Evolutionary conservation across 2,113 vertebrate species (phyloP).

Genomic region (Melanerpes formicivorus): DNA sequence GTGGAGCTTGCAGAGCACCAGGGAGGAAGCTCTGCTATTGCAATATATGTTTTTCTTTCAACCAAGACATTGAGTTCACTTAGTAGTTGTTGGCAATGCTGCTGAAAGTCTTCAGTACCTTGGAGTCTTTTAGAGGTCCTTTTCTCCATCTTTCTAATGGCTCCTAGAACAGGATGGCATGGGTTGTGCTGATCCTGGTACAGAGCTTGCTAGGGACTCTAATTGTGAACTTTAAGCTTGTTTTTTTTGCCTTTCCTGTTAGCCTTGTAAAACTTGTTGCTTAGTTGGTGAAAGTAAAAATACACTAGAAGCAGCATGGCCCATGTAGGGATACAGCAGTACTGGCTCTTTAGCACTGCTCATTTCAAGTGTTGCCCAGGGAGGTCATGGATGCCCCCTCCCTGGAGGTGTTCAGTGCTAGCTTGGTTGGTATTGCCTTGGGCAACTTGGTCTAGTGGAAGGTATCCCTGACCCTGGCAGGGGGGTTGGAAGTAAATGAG

Average conservation of each 20-base stretch:
- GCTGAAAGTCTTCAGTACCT: neutral
- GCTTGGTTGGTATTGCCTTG: too few species aligned
- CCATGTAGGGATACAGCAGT: accelerated
- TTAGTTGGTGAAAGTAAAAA: neutral
- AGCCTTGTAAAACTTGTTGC: neutral
- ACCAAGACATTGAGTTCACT: neutral
- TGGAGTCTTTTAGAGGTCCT: neutral
- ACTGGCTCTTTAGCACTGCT: neutral
- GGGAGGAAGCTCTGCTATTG: neutral
- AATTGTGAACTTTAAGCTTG: neutral
- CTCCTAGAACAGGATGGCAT: neutral
- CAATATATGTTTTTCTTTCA: neutral
- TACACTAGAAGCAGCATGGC: neutral
- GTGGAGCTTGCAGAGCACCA: neutral
- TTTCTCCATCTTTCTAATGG: neutral
- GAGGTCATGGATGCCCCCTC: too few species aligned
- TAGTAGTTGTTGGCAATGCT: neutral
- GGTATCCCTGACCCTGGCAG: too few species aligned
- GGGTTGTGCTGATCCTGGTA: neutral
- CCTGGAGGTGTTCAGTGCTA: too few species aligned
- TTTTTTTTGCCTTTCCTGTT: neutral
- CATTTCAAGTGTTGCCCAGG: too few species aligned
- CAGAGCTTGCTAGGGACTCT: neutral
- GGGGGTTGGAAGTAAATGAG: too few species aligned
- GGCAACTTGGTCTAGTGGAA: too few species aligned